Evolutionary conservation across 2,113 vertebrate species (phyloP).

Genomic region (Phylloscopus whistleri): DNA sequence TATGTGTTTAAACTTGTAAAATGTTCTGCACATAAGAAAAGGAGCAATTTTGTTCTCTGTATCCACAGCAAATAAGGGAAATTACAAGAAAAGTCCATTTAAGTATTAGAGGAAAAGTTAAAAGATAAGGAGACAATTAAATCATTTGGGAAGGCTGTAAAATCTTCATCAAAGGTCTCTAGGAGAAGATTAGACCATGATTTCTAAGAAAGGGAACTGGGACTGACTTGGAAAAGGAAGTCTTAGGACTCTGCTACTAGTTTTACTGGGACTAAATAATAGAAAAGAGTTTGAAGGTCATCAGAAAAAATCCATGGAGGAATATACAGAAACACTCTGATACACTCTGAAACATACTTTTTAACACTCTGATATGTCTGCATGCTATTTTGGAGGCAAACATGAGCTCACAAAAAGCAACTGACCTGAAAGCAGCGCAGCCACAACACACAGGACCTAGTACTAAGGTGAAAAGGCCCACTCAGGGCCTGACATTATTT

Average conservation of each 20-base stretch:
- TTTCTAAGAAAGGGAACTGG: not conserved
- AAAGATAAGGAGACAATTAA: not conserved
- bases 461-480: not conserved
- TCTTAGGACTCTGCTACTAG: not conserved
- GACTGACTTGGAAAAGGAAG: not conserved
- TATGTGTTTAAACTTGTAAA: not conserved
- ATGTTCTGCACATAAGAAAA: not conserved
- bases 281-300: not conserved
- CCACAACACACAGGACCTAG: not conserved
- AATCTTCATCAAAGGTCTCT: not conserved
- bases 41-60: not conserved
- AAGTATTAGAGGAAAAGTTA: not conserved
- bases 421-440: not conserved
- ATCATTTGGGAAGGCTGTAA: not conserved
- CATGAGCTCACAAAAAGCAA: not conserved
- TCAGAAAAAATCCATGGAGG: not conserved
- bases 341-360: not conserved
- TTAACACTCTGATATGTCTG: accelerated
- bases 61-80: not conserved
- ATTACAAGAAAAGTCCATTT: not conserved
- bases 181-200: not conserved
- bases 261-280: not conserved
- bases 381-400: not conserved
- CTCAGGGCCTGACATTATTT: not conserved
- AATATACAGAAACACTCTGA: not conserved